Conservation (phyloP, 2,888 invertebrate species). For the Nemotelus nigrinus region DNA sequence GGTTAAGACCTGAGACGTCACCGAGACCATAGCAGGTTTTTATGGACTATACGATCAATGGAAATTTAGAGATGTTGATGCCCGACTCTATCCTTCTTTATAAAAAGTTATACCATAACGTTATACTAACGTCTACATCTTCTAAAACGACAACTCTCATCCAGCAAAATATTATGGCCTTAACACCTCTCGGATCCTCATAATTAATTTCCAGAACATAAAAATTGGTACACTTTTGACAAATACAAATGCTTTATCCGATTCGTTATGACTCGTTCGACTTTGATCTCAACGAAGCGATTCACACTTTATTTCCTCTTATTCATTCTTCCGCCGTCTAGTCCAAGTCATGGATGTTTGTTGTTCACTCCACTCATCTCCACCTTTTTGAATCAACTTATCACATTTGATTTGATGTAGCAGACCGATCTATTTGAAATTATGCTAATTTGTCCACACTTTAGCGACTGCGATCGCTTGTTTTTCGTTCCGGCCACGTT, state of each 20-base stretch:
- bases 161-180: background rate
- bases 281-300: conserved; percentile 20
- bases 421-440: conserved; percentile 49
- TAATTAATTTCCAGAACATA: conserved; percentile 48
- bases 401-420: conserved; percentile 41
- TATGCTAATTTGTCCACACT: conserved; percentile 51
- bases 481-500: conserved; percentile 24
- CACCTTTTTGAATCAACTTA: conserved; percentile 29
- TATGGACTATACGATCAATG: too few species aligned
- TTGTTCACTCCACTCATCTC: background rate
- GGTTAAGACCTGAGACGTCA: too few species aligned
- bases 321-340: background rate
- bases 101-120: too few species aligned
- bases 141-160: too few species aligned
- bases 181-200: conserved; percentile 32
- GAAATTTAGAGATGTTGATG: too few species aligned
- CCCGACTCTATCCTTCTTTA: too few species aligned
- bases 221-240: conserved; percentile 47
- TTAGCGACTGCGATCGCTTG: conserved; percentile 20
- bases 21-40: too few species aligned
- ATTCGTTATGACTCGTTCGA: conserved; percentile 24
- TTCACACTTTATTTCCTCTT: background rate
- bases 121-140: too few species aligned
- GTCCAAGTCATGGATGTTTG: background rate
- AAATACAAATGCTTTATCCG: conserved; percentile 35